Evolutionary conservation across 2,797 vertebrate species (phyloP).

Genomic region (Pseudochromis fuscus): DNA sequence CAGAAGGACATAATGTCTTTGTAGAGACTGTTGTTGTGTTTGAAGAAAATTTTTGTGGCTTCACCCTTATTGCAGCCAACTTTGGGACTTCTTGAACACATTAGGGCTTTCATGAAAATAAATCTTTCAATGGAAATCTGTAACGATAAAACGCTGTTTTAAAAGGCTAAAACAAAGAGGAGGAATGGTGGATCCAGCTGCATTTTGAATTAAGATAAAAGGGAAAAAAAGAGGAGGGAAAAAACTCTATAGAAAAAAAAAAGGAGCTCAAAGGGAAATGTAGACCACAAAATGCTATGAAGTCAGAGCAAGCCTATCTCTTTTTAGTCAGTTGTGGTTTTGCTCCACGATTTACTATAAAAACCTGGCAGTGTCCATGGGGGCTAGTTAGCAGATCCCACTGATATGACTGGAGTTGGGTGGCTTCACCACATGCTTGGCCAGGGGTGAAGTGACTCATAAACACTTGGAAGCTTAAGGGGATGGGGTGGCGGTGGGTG

Average conservation of each 20-base stretch:
- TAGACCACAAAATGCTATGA: conserved; percentile 80
- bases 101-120: conserved; percentile 70
- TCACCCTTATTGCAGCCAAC: conserved; percentile 50
- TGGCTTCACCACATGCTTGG: conserved; percentile 75
- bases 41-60: conserved; percentile 38
- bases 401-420: conserved; percentile 72
- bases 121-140: conserved; percentile 60
- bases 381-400: conserved; percentile 77
- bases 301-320: conserved; percentile 80
- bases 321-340: conserved; percentile 82
- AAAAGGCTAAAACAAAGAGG: conserved; percentile 74
- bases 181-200: conserved; percentile 78
- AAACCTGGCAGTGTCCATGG: conserved; percentile 75
- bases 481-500: conserved; percentile 3
- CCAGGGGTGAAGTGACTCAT: conserved; percentile 71
- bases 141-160: conserved; percentile 70
- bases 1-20: conserved; percentile 32
- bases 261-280: conserved; percentile 73
- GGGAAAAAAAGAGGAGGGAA: conserved; percentile 59
- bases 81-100: conserved; percentile 75
- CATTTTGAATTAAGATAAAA: conserved; percentile 82
- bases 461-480: conserved; percentile 62
- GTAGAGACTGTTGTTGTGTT: conserved; percentile 15
- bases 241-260: conserved; percentile 57
- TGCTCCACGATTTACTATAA: conserved; percentile 78